Evolutionary conservation across 2,888 invertebrate species (phyloP).

Genomic region (Megamerina dolium): DNA sequence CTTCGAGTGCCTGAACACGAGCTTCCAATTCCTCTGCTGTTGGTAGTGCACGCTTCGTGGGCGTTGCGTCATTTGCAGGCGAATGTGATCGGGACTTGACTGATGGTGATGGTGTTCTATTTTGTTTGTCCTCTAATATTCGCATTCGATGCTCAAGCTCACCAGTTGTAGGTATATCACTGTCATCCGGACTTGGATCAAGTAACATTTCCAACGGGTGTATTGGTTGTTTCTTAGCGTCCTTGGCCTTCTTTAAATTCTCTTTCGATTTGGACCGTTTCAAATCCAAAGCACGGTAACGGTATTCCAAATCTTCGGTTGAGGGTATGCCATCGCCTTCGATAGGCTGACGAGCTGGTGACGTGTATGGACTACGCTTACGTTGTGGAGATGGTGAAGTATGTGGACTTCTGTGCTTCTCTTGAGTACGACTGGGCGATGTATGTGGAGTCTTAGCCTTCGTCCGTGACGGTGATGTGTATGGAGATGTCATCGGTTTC

Average conservation of each 20-base stretch:
- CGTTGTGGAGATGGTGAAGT: not conserved
- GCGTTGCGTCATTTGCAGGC: conserved; percentile 35
- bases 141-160: conserved; percentile 42
- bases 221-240: conserved; percentile 32
- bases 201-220: conserved; percentile 43
- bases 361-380: conserved; percentile 6
- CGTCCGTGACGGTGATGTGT: conserved; percentile 27
- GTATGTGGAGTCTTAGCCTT: conserved; percentile 22
- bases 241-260: conserved; percentile 17
- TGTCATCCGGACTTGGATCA: conserved; percentile 37
- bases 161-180: conserved; percentile 39
- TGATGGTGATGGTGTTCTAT: conserved; percentile 23
- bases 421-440: conserved; percentile 25
- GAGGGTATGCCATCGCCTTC: conserved; percentile 24
- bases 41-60: conserved; percentile 33
- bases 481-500: conserved; percentile 23
- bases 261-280: conserved; percentile 33
- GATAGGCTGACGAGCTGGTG: conserved; percentile 7
- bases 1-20: conserved; percentile 36
- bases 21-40: conserved; percentile 38
- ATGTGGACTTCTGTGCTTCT: conserved; percentile 3
- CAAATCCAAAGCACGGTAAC: conserved; percentile 36
- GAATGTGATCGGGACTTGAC: conserved; percentile 33
- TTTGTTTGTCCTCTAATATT: conserved; percentile 32
- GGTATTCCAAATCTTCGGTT: conserved; percentile 34